phyloP scores from a whole-genome alignment of 2,113 vertebrate genomes.

The Origma solitaria region DNA sequence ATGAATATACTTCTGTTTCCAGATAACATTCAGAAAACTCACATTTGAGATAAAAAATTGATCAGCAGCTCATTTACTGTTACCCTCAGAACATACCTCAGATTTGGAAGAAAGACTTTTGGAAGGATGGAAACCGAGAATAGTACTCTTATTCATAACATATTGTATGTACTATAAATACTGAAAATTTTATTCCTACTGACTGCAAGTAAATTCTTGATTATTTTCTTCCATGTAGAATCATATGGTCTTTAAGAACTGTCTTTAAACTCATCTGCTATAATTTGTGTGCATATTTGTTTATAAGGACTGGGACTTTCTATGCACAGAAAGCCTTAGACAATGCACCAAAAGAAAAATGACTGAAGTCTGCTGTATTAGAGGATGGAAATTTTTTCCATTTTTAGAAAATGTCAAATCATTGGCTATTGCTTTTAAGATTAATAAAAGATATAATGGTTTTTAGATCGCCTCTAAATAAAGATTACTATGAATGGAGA shows the following conservation, averaged over 20 bases:
- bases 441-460: slow-evolving; percentile 77
- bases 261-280: slow-evolving; percentile 20
- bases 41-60: neutral
- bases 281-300: neutral
- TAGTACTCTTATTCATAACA: neutral
- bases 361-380: slow-evolving; percentile 58
- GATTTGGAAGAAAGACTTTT: neutral
- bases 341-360: neutral
- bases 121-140: neutral
- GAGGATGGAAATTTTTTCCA: slow-evolving; percentile 61
- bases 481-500: slow-evolving; percentile 77
- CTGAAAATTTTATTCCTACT: neutral
- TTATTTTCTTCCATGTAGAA: neutral
- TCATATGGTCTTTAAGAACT: slow-evolving; percentile 16
- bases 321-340: slow-evolving; percentile 3
- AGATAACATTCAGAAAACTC: neutral
- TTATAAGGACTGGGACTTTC: slow-evolving; percentile 21
- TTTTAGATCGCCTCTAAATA: slow-evolving; percentile 76
- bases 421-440: slow-evolving; percentile 71
- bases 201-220: neutral
- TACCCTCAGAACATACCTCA: neutral
- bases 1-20: neutral
- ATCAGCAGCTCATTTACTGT: neutral
- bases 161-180: neutral
- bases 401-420: slow-evolving; percentile 76